Evolutionary conservation across 2,113 vertebrate genomes (phyloP).

Genomic region (Zootoca vivipara): DNA sequence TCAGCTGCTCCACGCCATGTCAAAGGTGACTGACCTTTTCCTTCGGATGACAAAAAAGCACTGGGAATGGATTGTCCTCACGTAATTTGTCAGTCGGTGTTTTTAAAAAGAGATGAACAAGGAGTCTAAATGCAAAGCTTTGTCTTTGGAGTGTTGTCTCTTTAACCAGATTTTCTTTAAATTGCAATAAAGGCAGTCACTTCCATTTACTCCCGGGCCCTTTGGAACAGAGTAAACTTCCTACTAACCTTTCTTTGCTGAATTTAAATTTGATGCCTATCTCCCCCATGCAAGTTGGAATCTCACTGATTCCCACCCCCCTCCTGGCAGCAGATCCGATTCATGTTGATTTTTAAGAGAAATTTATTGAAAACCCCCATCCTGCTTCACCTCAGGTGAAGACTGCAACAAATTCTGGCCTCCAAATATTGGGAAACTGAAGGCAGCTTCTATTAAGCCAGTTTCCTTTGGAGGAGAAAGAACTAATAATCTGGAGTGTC

Average conservation of each 20-base stretch:
- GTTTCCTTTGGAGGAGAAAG: not conserved
- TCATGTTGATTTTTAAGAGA: slow-evolving; percentile 19
- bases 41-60: slow-evolving; percentile 61
- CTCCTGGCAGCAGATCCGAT: slow-evolving; percentile 24
- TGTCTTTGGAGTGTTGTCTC: slow-evolving; percentile 47
- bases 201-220: slow-evolving; percentile 49
- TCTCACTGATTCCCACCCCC: not conserved
- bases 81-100: slow-evolving; percentile 54
- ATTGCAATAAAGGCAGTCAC: slow-evolving; percentile 43
- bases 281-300: slow-evolving; percentile 1
- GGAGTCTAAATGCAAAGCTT: slow-evolving; percentile 35
- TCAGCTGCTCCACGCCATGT: slow-evolving; percentile 52
- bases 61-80: slow-evolving; percentile 64
- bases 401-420: slow-evolving; percentile 43
- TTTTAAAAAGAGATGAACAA: slow-evolving; percentile 52
- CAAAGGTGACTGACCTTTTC: slow-evolving; percentile 76
- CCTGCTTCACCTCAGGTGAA: not conserved
- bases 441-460: not conserved
- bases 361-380: slow-evolving; percentile 43
- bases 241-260: slow-evolving; percentile 23
- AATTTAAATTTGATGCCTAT: slow-evolving; percentile 29
- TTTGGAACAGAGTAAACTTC: slow-evolving; percentile 43
- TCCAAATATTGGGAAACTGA: slow-evolving; percentile 1
- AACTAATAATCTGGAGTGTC: not conserved
- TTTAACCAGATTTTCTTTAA: slow-evolving; percentile 55